Percentiles rank a stretch among this genome's conserved stretches.
phyloP scores from a whole-genome alignment of 2,797 vertebrate species.

The Amniataba percoides region DNA sequence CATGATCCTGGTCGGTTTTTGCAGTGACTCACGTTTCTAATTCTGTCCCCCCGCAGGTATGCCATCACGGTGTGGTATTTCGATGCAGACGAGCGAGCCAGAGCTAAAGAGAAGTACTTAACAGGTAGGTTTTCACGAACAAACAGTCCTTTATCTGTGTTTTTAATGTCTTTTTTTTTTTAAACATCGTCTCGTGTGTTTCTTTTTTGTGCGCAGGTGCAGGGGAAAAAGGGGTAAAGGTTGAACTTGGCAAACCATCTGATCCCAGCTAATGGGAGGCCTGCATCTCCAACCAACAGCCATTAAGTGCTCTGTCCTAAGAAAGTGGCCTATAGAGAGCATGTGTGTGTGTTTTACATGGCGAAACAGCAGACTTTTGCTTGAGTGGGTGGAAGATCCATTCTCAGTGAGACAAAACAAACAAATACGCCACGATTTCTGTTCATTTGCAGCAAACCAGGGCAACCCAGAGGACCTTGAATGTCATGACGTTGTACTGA shows the following conservation, averaged over 20 bases:
- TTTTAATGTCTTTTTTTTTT: neutral
- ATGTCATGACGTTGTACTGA: conserved; percentile 87
- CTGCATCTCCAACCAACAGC: conserved; percentile 74
- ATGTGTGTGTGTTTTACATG: conserved; percentile 61
- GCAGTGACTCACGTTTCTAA: conserved; percentile 3
- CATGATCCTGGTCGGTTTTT: too few relatives aligned
- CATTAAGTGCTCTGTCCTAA: conserved; percentile 86
- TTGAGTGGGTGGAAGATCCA: conserved; percentile 41
- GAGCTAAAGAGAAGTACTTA: conserved; percentile 98
- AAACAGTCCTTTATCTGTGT: neutral
- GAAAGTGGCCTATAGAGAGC: conserved; percentile 79
- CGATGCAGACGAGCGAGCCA: conserved; percentile 96
- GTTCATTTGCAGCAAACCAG: conserved; percentile 76
- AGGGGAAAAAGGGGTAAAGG: conserved; percentile 94
- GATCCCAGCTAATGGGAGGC: conserved; percentile 89
- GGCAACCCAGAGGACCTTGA: conserved; percentile 84
- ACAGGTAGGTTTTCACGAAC: conserved; percentile 86
- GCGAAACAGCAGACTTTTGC: conserved; percentile 40
- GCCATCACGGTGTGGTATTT: conserved; percentile 99
- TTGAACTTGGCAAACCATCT: conserved; percentile 93
- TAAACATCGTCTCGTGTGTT: conserved; percentile 11
- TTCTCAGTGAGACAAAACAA: conserved; percentile 34
- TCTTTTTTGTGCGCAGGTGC: conserved; percentile 57
- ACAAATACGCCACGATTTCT: conserved; percentile 40
- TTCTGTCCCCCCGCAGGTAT: conserved; percentile 89